A percentile compares a stretch with the other conserved stretches of the same genome.
phyloP scores from a whole-genome alignment of 2,113 vertebrate genomes.

The Cyphomyrus plagiostoma region DNA sequence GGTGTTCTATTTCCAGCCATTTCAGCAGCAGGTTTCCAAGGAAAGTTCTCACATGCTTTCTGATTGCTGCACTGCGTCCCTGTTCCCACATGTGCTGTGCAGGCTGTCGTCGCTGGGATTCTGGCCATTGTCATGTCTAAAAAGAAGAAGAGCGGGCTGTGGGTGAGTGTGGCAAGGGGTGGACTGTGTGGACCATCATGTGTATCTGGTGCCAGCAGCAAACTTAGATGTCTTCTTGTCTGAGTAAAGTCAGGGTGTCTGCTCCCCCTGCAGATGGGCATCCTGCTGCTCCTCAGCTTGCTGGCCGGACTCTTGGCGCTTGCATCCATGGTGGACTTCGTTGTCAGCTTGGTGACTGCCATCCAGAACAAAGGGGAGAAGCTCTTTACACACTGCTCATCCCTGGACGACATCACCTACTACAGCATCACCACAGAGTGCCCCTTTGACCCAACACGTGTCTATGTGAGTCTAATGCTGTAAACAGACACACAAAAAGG shows the following conservation, averaged over 20 bases:
- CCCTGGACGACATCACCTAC: neutral
- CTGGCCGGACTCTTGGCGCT: constrained; percentile 63
- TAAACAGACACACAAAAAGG: neutral
- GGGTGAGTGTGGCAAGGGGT: constrained; percentile 60
- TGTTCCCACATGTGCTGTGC: constrained; percentile 22
- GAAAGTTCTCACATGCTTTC: neutral
- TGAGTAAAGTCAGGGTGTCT: neutral
- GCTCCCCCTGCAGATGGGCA: constrained; percentile 63
- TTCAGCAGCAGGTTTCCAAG: neutral
- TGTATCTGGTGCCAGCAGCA: neutral
- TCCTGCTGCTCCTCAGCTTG: constrained; percentile 61
- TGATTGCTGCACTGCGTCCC: neutral
- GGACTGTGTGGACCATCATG: neutral
- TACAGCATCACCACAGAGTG: constrained; percentile 64
- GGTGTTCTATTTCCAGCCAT: neutral
- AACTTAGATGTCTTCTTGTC: neutral
- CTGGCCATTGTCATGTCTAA: constrained; percentile 72
- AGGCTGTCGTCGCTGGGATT: constrained; percentile 65
- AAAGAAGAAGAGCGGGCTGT: constrained; percentile 56
- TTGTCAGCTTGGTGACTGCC: constrained; percentile 59
- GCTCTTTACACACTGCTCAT: constrained; percentile 63
- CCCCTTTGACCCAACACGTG: constrained; percentile 80
- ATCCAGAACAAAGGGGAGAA: constrained; percentile 56
- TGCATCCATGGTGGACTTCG: constrained; percentile 62
- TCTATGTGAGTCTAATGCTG: constrained; percentile 68